Percentiles rank a stretch among this genome's conserved stretches.
Conservation (phyloP, 92 coral and sea anemone species). For the Montipora capitata region DNA sequence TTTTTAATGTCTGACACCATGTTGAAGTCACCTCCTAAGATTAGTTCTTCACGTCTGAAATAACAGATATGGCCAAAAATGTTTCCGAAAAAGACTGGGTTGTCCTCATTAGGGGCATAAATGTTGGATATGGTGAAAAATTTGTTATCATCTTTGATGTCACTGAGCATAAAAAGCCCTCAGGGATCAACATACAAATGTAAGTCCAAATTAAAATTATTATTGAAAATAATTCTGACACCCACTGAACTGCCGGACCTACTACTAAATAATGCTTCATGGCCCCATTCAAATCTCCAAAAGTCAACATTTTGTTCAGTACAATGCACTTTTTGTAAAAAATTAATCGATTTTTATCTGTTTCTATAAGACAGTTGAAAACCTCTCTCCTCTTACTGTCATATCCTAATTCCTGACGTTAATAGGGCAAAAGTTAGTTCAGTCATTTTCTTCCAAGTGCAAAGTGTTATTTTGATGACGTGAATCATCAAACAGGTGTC, state of each 20-base stretch:
- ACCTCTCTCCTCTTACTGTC: not conserved
- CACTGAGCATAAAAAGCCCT: too few relatives aligned
- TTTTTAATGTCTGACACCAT: not conserved
- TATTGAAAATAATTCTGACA: too few relatives aligned
- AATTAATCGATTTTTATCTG: not conserved
- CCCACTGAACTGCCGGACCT: not conserved
- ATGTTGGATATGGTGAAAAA: too few relatives aligned
- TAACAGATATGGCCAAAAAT: not conserved
- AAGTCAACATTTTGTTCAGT: not conserved
- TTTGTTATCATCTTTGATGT: too few relatives aligned
- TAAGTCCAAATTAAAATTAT: too few relatives aligned
- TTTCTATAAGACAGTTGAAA: not conserved
- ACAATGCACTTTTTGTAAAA: not conserved
- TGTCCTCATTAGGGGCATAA: constrained; percentile 1
- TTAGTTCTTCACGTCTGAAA: not conserved
- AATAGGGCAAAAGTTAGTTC: not conserved
- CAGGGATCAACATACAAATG: too few relatives aligned
- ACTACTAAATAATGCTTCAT: not conserved
- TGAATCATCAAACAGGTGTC: not conserved
- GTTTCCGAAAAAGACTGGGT: not conserved
- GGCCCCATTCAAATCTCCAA: not conserved
- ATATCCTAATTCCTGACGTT: not conserved
- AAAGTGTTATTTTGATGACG: not conserved
- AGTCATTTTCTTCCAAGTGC: too few relatives aligned
- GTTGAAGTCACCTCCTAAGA: constrained; percentile 12